Evolutionary conservation across 2,888 invertebrate genomes (phyloP).

Genomic region (Aleiodes leptofemur): DNA sequence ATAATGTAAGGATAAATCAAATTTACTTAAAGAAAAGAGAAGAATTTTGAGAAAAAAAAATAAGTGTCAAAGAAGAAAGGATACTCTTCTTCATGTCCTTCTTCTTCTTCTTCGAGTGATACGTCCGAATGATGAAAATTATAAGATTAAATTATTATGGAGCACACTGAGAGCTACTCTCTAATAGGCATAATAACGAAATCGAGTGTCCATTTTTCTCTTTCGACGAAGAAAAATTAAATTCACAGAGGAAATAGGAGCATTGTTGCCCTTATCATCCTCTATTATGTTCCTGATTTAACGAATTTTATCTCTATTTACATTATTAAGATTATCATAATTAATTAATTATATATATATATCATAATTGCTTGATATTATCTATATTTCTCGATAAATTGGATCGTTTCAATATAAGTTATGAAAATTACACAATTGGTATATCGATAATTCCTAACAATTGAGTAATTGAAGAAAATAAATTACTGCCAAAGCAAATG

Average conservation of each 20-base stretch:
- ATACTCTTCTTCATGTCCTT: not conserved
- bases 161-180: constrained; percentile 23
- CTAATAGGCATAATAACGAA: not conserved
- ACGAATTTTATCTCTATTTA: constrained; percentile 48
- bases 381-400: constrained; percentile 54
- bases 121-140: constrained; percentile 24
- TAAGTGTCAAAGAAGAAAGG: constrained; percentile 12
- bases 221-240: not conserved
- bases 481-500: constrained; percentile 72
- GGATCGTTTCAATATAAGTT: constrained; percentile 50
- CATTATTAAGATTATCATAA: constrained; percentile 49
- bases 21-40: constrained; percentile 14
- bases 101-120: not conserved
- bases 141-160: not conserved
- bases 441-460: constrained; percentile 26
- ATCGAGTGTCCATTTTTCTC: constrained; percentile 37
- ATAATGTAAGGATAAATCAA: constrained; percentile 29
- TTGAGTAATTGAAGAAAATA: constrained; percentile 53
- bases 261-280: not conserved
- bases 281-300: constrained; percentile 8
- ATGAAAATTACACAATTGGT: constrained; percentile 45
- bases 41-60: not conserved
- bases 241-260: not conserved
- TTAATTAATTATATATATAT: constrained; percentile 25
- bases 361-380: constrained; percentile 48